Conservation (phyloP, 1,140 invertebrate species). For the Aphidius gifuensis region DNA sequence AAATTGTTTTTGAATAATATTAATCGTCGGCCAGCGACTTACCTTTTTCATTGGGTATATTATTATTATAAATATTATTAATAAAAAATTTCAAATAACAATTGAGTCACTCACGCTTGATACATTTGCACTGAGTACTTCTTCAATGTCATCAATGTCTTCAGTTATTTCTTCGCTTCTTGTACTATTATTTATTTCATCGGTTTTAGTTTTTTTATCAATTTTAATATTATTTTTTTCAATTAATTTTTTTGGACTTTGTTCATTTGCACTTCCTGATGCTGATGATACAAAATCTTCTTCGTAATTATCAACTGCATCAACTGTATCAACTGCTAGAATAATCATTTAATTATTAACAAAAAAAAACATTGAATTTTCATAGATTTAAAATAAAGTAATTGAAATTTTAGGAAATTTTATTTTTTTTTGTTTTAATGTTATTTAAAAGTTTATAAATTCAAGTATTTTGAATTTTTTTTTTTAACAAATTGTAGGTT, state of each 20-base stretch:
- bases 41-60: background rate
- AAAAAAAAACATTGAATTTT: too few relatives aligned
- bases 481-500: too few relatives aligned
- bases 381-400: too few relatives aligned
- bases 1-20: slow-evolving; percentile 6
- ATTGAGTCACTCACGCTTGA: slow-evolving; percentile 47
- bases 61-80: background rate
- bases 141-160: slow-evolving; percentile 48
- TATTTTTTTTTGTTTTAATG: too few relatives aligned
- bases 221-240: slow-evolving; percentile 37
- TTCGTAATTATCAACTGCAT: slow-evolving; percentile 49
- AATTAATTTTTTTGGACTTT: slow-evolving; percentile 44
- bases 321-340: slow-evolving; percentile 36
- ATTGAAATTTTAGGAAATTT: too few relatives aligned
- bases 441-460: too few relatives aligned
- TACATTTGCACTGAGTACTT: slow-evolving; percentile 44
- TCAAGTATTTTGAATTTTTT: too few relatives aligned
- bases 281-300: slow-evolving; percentile 53
- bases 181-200: slow-evolving; percentile 30
- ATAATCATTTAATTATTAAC: too few relatives aligned
- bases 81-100: slow-evolving; percentile 24
- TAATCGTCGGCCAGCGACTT: slow-evolving; percentile 9
- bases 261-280: slow-evolving; percentile 50
- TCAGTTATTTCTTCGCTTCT: slow-evolving; percentile 48
- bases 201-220: slow-evolving; percentile 24